Evolutionary conservation across 2,888 invertebrate species (phyloP).

Genomic region (Amblyjoppa proteus): DNA sequence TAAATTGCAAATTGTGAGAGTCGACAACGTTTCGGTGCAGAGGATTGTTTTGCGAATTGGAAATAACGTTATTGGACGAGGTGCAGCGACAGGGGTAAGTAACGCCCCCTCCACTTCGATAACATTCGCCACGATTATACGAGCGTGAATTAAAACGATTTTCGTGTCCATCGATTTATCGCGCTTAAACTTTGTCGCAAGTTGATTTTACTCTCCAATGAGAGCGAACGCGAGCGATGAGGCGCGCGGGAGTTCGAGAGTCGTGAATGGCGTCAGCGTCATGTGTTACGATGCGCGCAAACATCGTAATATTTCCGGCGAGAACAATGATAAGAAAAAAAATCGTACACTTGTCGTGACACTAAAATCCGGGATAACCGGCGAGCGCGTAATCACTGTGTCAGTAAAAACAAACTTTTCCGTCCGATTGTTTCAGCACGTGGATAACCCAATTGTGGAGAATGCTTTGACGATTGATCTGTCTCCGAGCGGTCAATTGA

Average conservation of each 20-base stretch:
- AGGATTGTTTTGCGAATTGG: constrained; percentile 75
- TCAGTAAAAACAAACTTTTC: neutral
- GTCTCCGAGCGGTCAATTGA: constrained; percentile 73
- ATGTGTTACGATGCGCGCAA: neutral
- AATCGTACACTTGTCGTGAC: neutral
- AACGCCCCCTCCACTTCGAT: neutral
- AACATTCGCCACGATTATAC: neutral
- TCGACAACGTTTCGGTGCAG: constrained; percentile 74
- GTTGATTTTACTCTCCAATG: neutral
- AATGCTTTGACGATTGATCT: constrained; percentile 75
- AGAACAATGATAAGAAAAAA: neutral
- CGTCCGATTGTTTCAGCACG: constrained; percentile 59
- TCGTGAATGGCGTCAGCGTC: constrained; percentile 25
- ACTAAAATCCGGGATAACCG: neutral
- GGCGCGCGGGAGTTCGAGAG: neutral
- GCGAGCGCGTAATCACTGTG: neutral
- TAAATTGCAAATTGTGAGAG: constrained; percentile 76
- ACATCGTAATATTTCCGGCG: neutral
- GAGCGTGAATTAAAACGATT: neutral
- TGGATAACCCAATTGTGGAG: constrained; percentile 69
- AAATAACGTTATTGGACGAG: constrained; percentile 74
- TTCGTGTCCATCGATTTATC: neutral
- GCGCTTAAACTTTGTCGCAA: constrained; percentile 12
- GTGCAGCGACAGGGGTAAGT: constrained; percentile 72
- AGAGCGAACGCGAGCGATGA: neutral